These are phyloP conservation scores for Entomobrya proxima DNA, from an alignment of 2,888 invertebrate genomes.

Conservation along the genomic window DNA sequence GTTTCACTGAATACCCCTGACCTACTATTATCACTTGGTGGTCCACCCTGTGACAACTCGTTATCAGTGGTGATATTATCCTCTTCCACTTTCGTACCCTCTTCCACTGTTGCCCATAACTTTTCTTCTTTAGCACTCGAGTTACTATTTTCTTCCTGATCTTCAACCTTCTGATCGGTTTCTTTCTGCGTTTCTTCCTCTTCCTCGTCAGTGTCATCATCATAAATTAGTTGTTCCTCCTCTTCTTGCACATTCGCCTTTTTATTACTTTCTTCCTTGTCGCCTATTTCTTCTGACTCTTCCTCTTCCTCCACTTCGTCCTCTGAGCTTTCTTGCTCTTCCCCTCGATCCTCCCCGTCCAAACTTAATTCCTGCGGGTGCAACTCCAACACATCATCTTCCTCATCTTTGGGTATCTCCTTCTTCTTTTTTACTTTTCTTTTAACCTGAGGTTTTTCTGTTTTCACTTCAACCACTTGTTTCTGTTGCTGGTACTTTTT, in stretches of 20 bases:
- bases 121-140: slow-evolving; percentile 4
- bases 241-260: neutral
- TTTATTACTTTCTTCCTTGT: neutral
- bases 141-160: slow-evolving; percentile 1
- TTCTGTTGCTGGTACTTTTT: slow-evolving; percentile 47
- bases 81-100: neutral
- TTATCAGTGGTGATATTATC: neutral
- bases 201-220: slow-evolving; percentile 27
- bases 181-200: neutral
- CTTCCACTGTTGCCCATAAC: slow-evolving; percentile 4
- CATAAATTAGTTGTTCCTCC: slow-evolving; percentile 44
- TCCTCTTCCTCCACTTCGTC: neutral
- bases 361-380: slow-evolving; percentile 57
- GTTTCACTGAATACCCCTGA: no score
- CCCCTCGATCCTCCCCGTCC: slow-evolving; percentile 52
- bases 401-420: slow-evolving; percentile 18
- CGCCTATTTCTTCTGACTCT: neutral
- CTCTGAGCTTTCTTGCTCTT: neutral
- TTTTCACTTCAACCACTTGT: neutral
- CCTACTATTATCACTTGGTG: slow-evolving; percentile 7
- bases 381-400: slow-evolving; percentile 64
- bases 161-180: neutral
- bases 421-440: neutral
- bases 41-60: neutral
- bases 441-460: neutral